Base-by-base conservation (phyloP, 2,113 vertebrate species). In the Cryptomyrus ogoouensis region DNA sequence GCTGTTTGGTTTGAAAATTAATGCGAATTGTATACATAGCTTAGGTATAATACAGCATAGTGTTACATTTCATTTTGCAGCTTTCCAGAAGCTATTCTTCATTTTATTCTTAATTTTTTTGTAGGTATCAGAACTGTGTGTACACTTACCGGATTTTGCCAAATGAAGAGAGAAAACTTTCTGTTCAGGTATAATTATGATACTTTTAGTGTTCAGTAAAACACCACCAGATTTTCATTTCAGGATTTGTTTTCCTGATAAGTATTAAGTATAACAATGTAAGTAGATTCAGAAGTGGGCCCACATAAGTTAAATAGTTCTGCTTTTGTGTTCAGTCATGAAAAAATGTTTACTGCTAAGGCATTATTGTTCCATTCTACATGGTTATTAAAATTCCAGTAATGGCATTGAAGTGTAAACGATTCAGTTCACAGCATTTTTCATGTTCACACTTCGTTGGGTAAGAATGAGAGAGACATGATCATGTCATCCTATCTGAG, bases 61-160 rank as follows among this genome's bases (percentile, higher is more conserved):
- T 53, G n/a, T 58, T 10, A 3, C 19, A 15, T 53, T 62, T 44
- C 19, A 24, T 62, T 39, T 88, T 2, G 19, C 19, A 31, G 21
- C 39, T 66, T 66, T 21, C 8, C 86, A 62, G 31, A 58, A 8
- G 56, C 9, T 9, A 6, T 44, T 66, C 6, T 47, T 62, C 13
- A 90, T 50, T 87, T 53, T 27, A 21, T 12, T 88, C 39, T 86
- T 24, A 46, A 83, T 90, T 9, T 95, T 90, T 94, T 96, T 95
- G n/a, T 95, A 99, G 98, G 94, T 98, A 93, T 94, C 97, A 96
- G 93, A 98, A 98, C 44, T 98, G 97, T 0, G 98, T 99, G 89
- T 98, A 99, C 93, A 99, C 98, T 0, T 99, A 99, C 94, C 96
- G 98, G 92, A 99, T 99, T 92, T 95, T 99, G 91, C 97, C 97